Conservation (phyloP, 1,140 invertebrate species). For the Tigriopus japonicus region DNA sequence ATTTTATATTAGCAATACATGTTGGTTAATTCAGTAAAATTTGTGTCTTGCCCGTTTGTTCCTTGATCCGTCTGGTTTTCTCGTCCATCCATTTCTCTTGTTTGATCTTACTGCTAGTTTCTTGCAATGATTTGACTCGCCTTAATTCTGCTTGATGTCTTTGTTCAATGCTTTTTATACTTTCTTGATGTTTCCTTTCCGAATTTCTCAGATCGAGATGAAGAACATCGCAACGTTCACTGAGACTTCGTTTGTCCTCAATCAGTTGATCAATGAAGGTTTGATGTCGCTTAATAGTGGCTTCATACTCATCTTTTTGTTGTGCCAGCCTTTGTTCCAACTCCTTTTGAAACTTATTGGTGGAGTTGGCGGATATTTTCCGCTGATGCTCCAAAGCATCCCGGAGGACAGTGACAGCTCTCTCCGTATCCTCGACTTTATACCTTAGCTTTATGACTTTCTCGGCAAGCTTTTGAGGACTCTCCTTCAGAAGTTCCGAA, state of each 20-base stretch:
- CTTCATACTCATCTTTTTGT: constrained; percentile 1
- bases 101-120: neutral
- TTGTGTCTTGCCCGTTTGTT: neutral
- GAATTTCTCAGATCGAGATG: neutral
- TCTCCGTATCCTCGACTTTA: neutral
- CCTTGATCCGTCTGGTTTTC: constrained; percentile 3
- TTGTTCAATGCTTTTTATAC: neutral
- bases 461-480: neutral
- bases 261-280: constrained; percentile 5
- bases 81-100: constrained; percentile 10
- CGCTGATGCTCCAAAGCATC: neutral
- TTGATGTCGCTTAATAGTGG: neutral
- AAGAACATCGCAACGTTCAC: neutral
- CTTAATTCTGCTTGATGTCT: neutral
- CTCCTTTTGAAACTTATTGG: neutral
- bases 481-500: neutral
- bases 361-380: neutral
- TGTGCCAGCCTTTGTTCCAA: neutral
- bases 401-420: neutral
- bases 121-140: neutral
- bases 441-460: neutral
- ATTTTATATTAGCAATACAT: neutral
- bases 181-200: neutral
- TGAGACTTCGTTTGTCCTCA: neutral
- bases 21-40: neutral